Base-by-base conservation (phyloP, 1,140 invertebrate species). In the Pseudoatta argentina region DNA sequence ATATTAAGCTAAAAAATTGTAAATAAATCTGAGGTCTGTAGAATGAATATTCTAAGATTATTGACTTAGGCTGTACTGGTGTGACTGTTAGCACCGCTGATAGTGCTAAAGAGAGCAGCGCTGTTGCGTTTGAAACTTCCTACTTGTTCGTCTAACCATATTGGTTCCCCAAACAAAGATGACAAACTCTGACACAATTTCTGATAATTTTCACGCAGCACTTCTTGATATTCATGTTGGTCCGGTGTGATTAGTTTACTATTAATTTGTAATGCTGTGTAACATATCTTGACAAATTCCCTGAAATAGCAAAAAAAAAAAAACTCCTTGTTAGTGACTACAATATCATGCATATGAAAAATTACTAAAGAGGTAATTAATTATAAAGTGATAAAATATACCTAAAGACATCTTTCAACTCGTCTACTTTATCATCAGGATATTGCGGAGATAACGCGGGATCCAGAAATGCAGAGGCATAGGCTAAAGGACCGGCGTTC, bases 401-500 rank as follows among this genome's bases (percentile, higher is more conserved):
- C 98, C 97, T 98, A 94, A 98, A 98, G 14, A 98, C 96, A 93
- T 98, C 96, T 93, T 98, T 98, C 0, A 86, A 95, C 91, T 98
- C 97, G 92, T 98, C 97, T 2, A 98, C 97, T 94, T 97, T 97
- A 78, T 98, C 97, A 79, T 97, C 96, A 0, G 97, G 97, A 94
- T 98, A 98, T 67, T 96, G 96, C 10, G 94, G 93, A 27, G 95
- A 95, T 6, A 97, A 93, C 39, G 96, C 96, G 12, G 97, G 97
- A 94, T 98, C 97, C 1, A 99, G 95, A 95, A 99, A 99, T 5
- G 97, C 98, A 91, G 97, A 97, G 1, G 98, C 98, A 95, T 99
- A 99, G 3, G 98, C 98, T 66, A 99, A 94, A 1, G 98, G 98
- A 44, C 98, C 98, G n/a, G 98, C 98, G 95, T 99, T 98, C 0